Evolutionary conservation across 2,888 invertebrate genomes (phyloP).

Genomic region (Pandemis heparana): DNA sequence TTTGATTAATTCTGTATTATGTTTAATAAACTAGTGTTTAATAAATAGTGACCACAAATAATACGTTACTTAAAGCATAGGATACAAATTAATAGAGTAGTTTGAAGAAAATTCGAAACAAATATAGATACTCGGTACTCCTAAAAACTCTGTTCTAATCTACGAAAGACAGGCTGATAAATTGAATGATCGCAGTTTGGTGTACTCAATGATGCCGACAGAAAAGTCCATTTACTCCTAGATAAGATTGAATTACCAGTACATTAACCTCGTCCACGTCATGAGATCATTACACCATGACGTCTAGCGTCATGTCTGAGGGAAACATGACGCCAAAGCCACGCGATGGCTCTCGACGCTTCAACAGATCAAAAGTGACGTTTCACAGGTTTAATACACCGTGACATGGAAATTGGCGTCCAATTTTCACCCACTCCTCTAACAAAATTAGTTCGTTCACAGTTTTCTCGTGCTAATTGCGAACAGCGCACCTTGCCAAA

Average conservation of each 20-base stretch:
- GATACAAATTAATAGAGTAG: background rate
- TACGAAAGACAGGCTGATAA: conserved; percentile 13
- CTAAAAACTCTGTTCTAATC: background rate
- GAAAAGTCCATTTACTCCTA: conserved; percentile 34
- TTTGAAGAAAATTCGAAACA: background rate
- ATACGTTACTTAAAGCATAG: background rate
- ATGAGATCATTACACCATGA: conserved; percentile 31
- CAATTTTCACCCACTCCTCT: conserved; percentile 29
- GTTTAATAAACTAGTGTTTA: no score
- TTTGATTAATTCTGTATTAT: no score
- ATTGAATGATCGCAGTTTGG: conserved; percentile 26
- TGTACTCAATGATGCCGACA: conserved; percentile 16
- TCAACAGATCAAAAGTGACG: conserved; percentile 18
- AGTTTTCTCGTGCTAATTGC: conserved; percentile 70
- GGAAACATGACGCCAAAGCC: conserved; percentile 22
- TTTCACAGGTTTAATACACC: conserved; percentile 16
- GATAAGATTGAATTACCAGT: conserved; percentile 41
- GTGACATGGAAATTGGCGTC: conserved; percentile 37
- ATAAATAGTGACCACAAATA: no score
- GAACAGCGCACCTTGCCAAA: conserved; percentile 72
- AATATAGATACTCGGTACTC: background rate
- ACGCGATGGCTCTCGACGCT: conserved; percentile 11
- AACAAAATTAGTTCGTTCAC: conserved; percentile 30
- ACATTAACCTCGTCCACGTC: conserved; percentile 31
- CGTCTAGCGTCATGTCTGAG: conserved; percentile 24